Evolutionary conservation across 2,797 vertebrate species (phyloP).

Genomic region (Balearica regulorum): DNA sequence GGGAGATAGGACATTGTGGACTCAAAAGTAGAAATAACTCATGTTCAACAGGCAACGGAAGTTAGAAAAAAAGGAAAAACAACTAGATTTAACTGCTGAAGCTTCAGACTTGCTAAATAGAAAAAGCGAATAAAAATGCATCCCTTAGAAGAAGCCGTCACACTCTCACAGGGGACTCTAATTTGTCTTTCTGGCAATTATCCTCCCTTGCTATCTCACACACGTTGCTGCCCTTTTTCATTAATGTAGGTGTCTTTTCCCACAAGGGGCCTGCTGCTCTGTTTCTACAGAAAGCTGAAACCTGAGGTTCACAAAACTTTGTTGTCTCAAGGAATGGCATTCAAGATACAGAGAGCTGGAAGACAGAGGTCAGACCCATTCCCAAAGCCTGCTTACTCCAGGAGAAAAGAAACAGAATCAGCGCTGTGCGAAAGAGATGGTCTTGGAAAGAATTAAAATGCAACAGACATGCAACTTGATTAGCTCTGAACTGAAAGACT

Average conservation of each 20-base stretch:
- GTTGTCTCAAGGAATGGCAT: background rate
- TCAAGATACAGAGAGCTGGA: background rate
- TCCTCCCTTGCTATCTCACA: background rate
- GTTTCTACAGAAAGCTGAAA: background rate
- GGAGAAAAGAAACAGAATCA: background rate
- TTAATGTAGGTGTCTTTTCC: background rate
- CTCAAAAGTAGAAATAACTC: background rate
- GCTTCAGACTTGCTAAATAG: background rate
- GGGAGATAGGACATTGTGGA: background rate
- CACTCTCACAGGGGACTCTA: no score
- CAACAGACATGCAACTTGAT: background rate
- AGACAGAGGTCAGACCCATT: background rate
- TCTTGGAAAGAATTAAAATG: conserved; percentile 9
- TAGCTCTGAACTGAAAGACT: background rate
- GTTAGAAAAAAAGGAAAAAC: background rate
- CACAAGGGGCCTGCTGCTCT: background rate
- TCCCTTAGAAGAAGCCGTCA: background rate
- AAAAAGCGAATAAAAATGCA: background rate
- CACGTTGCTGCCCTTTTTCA: background rate
- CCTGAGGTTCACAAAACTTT: background rate
- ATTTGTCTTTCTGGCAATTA: background rate
- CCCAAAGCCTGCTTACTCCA: background rate
- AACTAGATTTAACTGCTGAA: background rate
- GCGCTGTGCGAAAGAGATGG: background rate
- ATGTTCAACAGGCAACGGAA: background rate